phyloP scores from a whole-genome alignment of 2,113 vertebrate species.

The Tetrao urogallus region DNA sequence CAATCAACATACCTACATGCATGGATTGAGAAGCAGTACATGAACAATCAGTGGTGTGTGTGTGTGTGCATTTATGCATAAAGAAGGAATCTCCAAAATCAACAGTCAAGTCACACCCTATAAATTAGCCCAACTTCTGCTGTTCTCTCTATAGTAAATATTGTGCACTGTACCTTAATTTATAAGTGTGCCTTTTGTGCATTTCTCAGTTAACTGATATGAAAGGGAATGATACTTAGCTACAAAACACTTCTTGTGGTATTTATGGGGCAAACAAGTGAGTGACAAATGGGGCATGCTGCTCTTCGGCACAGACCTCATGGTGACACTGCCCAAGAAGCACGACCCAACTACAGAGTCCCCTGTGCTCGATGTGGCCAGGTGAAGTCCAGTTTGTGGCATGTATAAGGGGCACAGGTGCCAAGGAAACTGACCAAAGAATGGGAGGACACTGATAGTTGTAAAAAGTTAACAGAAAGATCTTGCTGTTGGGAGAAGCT shows the following conservation, averaged over 20 bases:
- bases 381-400: not conserved
- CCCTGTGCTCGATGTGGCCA: not conserved
- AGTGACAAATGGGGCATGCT: not conserved
- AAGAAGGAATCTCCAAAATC: slow-evolving; percentile 34
- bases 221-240: not conserved
- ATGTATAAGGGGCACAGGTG: not conserved
- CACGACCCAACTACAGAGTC: not conserved
- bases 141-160: not conserved
- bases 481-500: not conserved
- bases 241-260: not conserved
- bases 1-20: not conserved
- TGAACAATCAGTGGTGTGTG: not conserved
- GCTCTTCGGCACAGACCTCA: not conserved
- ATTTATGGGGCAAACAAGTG: not conserved
- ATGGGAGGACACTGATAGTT: not conserved
- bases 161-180: not conserved
- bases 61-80: not conserved
- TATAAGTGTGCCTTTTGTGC: not conserved
- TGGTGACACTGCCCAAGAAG: not conserved
- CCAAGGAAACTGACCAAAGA: not conserved
- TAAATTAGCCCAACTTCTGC: not conserved
- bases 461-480: not conserved
- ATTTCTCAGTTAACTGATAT: slow-evolving; percentile 26
- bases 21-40: not conserved
- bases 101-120: slow-evolving; percentile 23